Evolutionary conservation across 2,888 invertebrate species (phyloP).

Genomic region (Malacosoma neustria): DNA sequence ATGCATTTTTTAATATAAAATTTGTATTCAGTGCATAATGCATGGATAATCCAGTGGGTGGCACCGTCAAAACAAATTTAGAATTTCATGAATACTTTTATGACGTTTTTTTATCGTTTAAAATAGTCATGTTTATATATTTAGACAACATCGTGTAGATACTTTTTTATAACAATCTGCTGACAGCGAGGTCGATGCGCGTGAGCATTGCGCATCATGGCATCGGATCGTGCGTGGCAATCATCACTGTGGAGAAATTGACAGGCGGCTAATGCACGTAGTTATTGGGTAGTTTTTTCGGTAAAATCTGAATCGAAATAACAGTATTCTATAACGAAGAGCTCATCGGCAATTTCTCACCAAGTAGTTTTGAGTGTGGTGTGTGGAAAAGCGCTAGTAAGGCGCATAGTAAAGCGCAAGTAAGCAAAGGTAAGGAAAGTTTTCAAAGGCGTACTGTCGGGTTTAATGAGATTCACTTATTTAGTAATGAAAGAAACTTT

Average conservation of each 20-base stretch:
- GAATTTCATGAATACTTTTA: slow-evolving; percentile 50
- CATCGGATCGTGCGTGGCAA: slow-evolving; percentile 32
- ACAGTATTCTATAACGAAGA: not conserved
- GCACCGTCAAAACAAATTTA: slow-evolving; percentile 38
- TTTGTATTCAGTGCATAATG: slow-evolving; percentile 59
- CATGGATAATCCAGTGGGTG: slow-evolving; percentile 62
- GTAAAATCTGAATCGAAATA: slow-evolving; percentile 1
- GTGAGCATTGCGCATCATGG: slow-evolving; percentile 17
- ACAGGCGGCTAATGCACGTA: slow-evolving; percentile 54
- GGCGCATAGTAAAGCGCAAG: too few species aligned
- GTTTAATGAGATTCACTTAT: not conserved
- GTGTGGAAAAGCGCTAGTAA: too few species aligned
- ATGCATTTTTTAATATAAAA: slow-evolving; percentile 46
- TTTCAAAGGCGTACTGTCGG: not conserved
- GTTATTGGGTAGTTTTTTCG: slow-evolving; percentile 21
- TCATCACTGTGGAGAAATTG: slow-evolving; percentile 35
- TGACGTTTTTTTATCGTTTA: slow-evolving; percentile 22
- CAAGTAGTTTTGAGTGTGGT: not conserved
- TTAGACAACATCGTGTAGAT: not conserved
- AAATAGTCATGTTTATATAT: not conserved
- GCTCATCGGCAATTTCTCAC: not conserved
- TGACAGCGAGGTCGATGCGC: slow-evolving; percentile 38
- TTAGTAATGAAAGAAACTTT: not conserved
- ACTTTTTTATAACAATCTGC: slow-evolving; percentile 28
- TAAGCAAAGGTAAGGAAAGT: not conserved